These are phyloP conservation scores for Scrobipalpa costella DNA, from an alignment of 2,888 invertebrate genomes.

Conservation along the genomic window DNA sequence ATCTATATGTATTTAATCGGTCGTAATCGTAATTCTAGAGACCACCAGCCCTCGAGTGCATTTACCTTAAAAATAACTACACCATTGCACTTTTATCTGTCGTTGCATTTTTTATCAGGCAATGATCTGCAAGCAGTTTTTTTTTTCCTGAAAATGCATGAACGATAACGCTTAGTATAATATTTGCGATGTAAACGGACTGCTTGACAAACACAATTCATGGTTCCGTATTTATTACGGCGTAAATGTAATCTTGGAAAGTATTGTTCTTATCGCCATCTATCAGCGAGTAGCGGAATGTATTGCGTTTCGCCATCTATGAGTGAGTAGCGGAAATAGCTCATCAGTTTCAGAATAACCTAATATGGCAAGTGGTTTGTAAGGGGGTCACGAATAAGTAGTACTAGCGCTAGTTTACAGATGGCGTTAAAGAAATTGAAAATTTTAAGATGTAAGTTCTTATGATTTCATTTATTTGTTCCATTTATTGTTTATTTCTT, in stretches of 20 bases:
- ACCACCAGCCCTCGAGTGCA: slow-evolving; percentile 7
- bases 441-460: too few relatives aligned
- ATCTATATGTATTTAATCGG: too few relatives aligned
- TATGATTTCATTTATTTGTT: too few relatives aligned
- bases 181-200: slow-evolving; percentile 31
- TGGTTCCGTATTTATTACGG: slow-evolving; percentile 4
- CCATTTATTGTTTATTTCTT: too few relatives aligned
- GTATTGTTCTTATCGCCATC: too few relatives aligned
- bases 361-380: background rate
- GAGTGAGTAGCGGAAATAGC: background rate
- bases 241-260: too few relatives aligned
- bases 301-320: slow-evolving; percentile 17
- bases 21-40: too few relatives aligned
- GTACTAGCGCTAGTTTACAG: background rate
- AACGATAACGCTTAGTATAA: slow-evolving; percentile 9
- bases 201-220: slow-evolving; percentile 20
- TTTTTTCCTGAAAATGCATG: slow-evolving; percentile 46
- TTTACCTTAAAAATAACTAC: background rate
- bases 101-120: slow-evolving; percentile 48
- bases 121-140: slow-evolving; percentile 38
- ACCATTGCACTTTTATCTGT: slow-evolving; percentile 21
- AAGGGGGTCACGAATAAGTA: background rate
- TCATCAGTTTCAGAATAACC: too few relatives aligned
- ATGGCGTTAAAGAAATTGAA: too few relatives aligned
- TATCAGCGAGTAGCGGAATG: too few relatives aligned